phyloP scores from a whole-genome alignment of 2,113 vertebrate species.

The Noturus placidus region DNA sequence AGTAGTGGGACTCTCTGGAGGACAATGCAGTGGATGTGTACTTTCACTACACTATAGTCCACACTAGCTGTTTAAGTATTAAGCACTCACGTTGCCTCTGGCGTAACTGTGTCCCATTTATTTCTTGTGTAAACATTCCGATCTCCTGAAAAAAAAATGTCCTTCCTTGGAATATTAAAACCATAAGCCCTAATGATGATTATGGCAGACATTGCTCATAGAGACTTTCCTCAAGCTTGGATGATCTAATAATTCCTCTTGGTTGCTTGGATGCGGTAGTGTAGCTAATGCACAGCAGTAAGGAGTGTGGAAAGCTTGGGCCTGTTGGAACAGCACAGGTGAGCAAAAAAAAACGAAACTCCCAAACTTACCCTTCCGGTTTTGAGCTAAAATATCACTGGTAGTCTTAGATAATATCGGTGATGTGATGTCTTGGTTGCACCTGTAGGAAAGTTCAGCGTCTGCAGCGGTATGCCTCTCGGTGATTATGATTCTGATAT shows the following conservation, averaged over 20 bases:
- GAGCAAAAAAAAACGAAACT: neutral
- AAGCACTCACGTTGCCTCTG: neutral
- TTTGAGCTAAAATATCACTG: neutral
- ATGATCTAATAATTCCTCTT: neutral
- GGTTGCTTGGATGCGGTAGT: neutral
- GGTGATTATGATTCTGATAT: neutral
- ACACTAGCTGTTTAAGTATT: neutral
- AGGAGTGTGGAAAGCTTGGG: neutral
- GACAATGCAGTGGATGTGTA: neutral
- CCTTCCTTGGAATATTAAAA: no score
- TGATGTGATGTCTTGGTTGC: neutral
- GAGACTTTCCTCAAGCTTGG: neutral
- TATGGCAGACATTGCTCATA: neutral
- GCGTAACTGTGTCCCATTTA: neutral
- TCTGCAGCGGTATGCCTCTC: neutral
- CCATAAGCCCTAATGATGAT: neutral
- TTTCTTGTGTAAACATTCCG: neutral
- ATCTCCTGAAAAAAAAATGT: neutral
- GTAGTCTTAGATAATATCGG: neutral
- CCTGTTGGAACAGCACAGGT: neutral
- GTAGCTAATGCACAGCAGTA: neutral
- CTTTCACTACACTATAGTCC: neutral
- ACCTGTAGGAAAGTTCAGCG: neutral
- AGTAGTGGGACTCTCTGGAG: neutral
- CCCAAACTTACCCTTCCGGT: slow-evolving; percentile 7